phyloP scores from a whole-genome alignment of 92 coral and sea anemone genomes.

The Phenganax stokvisi region DNA sequence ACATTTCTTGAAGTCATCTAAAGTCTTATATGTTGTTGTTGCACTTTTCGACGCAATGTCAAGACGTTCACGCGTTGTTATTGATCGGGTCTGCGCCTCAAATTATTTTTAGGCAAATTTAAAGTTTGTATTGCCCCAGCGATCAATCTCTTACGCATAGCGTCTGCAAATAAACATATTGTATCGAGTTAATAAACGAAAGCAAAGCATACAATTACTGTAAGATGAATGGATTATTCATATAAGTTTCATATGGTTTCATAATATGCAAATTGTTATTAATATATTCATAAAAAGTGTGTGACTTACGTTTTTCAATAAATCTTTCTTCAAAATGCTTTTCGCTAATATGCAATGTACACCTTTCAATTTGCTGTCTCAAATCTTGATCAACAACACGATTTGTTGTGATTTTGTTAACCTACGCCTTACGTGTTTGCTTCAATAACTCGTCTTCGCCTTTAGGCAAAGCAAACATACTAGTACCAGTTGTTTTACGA shows the following conservation, averaged over 20 bases:
- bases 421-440: constrained; percentile 1
- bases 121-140: constrained; percentile 12
- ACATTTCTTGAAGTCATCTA: neutral
- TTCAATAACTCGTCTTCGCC: neutral
- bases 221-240: too few species aligned
- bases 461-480: neutral
- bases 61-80: neutral
- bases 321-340: constrained; percentile 14
- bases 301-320: constrained; percentile 25
- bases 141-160: neutral
- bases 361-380: constrained; percentile 7
- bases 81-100: neutral
- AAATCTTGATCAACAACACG: constrained; percentile 10
- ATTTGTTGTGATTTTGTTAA: neutral
- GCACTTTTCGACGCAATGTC: neutral
- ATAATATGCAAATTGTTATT: too few species aligned
- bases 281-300: neutral
- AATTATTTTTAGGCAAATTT: neutral
- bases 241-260: too few species aligned
- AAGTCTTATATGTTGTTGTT: neutral
- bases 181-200: too few species aligned
- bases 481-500: neutral
- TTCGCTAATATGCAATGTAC: constrained; percentile 11
- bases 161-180: too few species aligned
- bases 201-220: neutral